Base-by-base conservation (phyloP, 2,888 invertebrate species). In the Ferrisia virgata region DNA sequence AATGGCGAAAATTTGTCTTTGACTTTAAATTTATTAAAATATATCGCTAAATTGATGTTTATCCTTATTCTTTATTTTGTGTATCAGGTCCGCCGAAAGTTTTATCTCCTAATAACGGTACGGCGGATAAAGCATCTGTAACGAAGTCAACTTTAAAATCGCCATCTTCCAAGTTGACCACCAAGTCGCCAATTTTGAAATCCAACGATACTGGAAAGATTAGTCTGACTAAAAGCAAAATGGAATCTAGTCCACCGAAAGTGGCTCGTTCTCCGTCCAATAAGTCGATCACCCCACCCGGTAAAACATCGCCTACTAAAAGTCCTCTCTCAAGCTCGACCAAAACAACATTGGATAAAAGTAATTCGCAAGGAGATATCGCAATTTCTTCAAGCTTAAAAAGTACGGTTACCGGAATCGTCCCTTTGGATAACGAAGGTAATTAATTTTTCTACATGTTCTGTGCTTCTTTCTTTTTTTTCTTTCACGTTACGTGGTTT, bases 201-300 rank as follows among this genome's bases (percentile, higher is more conserved):
- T 31, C 72, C 1, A 72, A 39, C 40, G 82, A 40, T 43, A 18
- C 40, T 13, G 72, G 22, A 13, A 82, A 82, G 43, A 80, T 22
- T 9, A 31, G 13, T n/a, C n/a, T 43, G 25, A 31, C 31, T 69
- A 79, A 39, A 39, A 28, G 33, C 28, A 82, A 83, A 43, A 83
- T 83, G 83, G 84, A 84, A 40, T 69, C 79, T 6, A 79, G 84
- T 58, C 79, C 79, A 36, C 78, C 84, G n/a, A 84, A 84, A 78
- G 69, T 84, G 39, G 39, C 43, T 11, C 84, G 84, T n/a, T 79
- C 79, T 33, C 69, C 84, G 9, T 84, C 84, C 2, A 79, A 64
- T 1, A 84, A 84, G 31, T 84, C 84, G 31, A 84, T 84, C 33
- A 84, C 69, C 3, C 79, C 84, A 28, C 80, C 84, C 1, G 39